Evolutionary conservation across 2,888 invertebrate genomes (phyloP).

Genomic region (Lamellibrachia columna): DNA sequence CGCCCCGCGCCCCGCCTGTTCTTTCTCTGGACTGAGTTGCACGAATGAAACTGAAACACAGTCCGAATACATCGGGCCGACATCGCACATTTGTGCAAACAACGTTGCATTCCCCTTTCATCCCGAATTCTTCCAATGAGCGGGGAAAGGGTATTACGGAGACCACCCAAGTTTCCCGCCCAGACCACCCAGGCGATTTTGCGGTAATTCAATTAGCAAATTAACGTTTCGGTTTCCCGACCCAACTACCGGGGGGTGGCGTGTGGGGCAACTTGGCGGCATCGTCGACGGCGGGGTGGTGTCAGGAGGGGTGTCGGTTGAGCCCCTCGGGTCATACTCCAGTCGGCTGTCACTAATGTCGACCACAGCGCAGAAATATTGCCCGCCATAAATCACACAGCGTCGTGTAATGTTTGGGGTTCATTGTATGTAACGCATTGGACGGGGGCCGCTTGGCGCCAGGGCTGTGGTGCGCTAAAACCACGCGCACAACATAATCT

Average conservation of each 20-base stretch:
- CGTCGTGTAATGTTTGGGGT: background rate
- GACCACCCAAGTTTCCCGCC: constrained; percentile 12
- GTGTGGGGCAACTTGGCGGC: background rate
- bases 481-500: background rate
- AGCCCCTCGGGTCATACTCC: background rate
- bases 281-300: background rate
- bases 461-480: background rate
- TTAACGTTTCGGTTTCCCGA: constrained; percentile 16
- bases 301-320: background rate
- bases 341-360: background rate
- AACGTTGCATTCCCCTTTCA: background rate
- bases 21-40: background rate
- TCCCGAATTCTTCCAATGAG: background rate
- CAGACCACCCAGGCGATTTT: background rate
- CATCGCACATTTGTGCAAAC: constrained; percentile 11
- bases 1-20: background rate
- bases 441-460: background rate
- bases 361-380: background rate
- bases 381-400: background rate
- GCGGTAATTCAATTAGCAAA: constrained; percentile 10
- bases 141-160: background rate
- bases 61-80: background rate
- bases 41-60: constrained; percentile 8
- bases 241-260: background rate
- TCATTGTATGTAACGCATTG: background rate